These are phyloP conservation scores for Drosophila percnosoma DNA, from an alignment of 2,888 invertebrate species.

Conservation along the genomic window DNA sequence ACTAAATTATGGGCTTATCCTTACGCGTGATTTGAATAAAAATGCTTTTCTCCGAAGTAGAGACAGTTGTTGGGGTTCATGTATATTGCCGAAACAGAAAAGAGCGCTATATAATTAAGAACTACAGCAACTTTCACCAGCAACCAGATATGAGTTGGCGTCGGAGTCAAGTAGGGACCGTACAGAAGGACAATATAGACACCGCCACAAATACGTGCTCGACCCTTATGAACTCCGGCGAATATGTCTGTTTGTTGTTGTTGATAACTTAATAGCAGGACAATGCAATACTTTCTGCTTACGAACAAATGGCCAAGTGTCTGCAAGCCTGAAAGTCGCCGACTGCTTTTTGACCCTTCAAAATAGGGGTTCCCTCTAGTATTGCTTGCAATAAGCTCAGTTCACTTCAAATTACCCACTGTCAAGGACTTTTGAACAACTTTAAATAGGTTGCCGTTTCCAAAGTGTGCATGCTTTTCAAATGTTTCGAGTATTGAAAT, in stretches of 20 bases:
- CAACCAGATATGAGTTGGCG: constrained; percentile 48
- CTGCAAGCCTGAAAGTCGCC: constrained; percentile 4
- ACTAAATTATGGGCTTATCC: constrained; percentile 33
- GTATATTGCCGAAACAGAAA: constrained; percentile 41
- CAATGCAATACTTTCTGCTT: constrained; percentile 62
- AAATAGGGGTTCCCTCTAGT: constrained; percentile 16
- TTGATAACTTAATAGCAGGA: constrained; percentile 78
- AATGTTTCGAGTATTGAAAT: constrained; percentile 7
- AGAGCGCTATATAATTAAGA: constrained; percentile 46
- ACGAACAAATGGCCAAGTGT: constrained; percentile 53
- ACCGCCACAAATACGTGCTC: constrained; percentile 38
- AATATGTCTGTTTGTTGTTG: constrained; percentile 56
- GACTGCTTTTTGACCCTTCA: constrained; percentile 9
- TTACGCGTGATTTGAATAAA: constrained; percentile 68
- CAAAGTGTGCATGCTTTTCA: constrained; percentile 21
- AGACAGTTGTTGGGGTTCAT: constrained; percentile 36
- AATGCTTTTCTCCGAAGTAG: constrained; percentile 38
- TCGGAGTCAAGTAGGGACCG: not conserved
- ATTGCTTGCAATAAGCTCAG: constrained; percentile 50
- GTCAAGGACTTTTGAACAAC: constrained; percentile 71
- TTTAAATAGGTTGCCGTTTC: constrained; percentile 60
- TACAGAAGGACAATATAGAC: constrained; percentile 24
- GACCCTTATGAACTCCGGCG: constrained; percentile 35
- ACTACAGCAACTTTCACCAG: constrained; percentile 51
- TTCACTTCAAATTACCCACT: constrained; percentile 65